phyloP scores from a whole-genome alignment of 2,888 invertebrate species.

The Pachydiplax longipennis region DNA sequence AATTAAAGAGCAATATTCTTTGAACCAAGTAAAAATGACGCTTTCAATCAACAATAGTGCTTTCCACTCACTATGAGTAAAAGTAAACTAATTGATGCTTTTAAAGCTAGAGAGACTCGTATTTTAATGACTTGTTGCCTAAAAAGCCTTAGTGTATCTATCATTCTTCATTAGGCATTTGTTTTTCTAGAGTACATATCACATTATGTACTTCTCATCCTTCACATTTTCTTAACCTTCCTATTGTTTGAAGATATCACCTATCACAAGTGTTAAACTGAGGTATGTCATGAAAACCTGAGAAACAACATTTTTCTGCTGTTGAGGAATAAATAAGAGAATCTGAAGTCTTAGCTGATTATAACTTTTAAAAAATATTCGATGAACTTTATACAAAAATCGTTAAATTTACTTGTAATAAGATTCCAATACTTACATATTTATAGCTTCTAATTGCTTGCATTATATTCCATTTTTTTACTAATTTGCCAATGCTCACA shows the following conservation, averaged over 20 bases:
- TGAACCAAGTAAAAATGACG: neutral
- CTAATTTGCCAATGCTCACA: conserved; percentile 1
- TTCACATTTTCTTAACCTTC: neutral
- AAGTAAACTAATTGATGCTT: conserved; percentile 9
- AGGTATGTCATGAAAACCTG: conserved; percentile 43
- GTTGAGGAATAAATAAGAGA: conserved; percentile 33
- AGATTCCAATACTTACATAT: neutral
- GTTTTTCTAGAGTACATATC: neutral
- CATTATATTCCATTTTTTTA: neutral
- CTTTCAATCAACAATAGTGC: neutral
- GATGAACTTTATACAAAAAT: conserved; percentile 40
- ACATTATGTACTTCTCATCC: neutral
- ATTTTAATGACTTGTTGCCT: conserved; percentile 8
- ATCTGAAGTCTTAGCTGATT: conserved; percentile 17
- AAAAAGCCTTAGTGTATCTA: neutral
- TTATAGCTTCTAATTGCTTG: conserved; percentile 36
- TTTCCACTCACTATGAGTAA: neutral
- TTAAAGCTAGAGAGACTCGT: conserved; percentile 20
- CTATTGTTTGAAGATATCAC: conserved; percentile 22
- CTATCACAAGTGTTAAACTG: conserved; percentile 38
- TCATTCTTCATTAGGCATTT: neutral
- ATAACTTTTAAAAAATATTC: conserved; percentile 28
- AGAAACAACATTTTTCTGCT: conserved; percentile 32
- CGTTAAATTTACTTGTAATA: conserved; percentile 16
- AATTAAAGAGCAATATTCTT: neutral